phyloP scores from a whole-genome alignment of 1,140 invertebrate species.

The Drosophila ficusphila region DNA sequence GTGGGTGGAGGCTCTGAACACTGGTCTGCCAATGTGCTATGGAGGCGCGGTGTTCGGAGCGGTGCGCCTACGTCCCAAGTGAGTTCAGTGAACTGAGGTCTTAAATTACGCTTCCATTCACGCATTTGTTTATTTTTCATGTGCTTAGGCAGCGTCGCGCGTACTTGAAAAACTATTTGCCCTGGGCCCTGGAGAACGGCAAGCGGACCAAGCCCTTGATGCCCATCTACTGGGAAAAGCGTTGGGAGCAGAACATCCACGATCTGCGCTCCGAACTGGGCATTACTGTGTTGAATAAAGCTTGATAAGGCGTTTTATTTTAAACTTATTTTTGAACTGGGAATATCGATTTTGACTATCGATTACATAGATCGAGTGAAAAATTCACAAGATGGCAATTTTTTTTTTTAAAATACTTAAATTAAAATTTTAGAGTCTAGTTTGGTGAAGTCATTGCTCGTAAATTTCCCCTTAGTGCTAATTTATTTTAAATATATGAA shows the following conservation, averaged over 20 bases:
- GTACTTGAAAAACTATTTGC: conserved; percentile 92
- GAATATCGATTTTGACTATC: conserved; percentile 2
- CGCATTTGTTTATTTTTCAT: conserved; percentile 63
- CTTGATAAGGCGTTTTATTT: conserved; percentile 1
- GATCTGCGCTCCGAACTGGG: conserved; percentile 93
- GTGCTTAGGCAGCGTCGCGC: conserved; percentile 89
- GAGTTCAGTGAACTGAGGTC: conserved; percentile 27
- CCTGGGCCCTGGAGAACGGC: conserved; percentile 95
- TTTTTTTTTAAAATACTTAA: too few relatives aligned
- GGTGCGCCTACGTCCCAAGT: conserved; percentile 91
- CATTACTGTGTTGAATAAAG: conserved; percentile 85
- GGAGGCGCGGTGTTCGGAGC: conserved; percentile 94
- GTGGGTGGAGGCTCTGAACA: conserved; percentile 98
- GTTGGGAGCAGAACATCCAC: conserved; percentile 94
- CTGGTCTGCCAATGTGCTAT: conserved; percentile 95
- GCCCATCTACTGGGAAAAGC: conserved; percentile 95
- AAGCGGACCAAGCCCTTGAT: conserved; percentile 89
- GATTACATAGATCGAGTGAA: background rate
- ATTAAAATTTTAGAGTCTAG: too few relatives aligned
- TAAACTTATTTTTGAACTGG: background rate
- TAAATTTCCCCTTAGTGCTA: too few relatives aligned
- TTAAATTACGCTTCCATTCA: conserved; percentile 16
- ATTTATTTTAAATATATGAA: too few relatives aligned
- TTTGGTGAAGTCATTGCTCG: too few relatives aligned
- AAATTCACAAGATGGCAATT: too few relatives aligned